phyloP scores from a whole-genome alignment of 2,113 vertebrate genomes.

The Phocoena phocoena region DNA sequence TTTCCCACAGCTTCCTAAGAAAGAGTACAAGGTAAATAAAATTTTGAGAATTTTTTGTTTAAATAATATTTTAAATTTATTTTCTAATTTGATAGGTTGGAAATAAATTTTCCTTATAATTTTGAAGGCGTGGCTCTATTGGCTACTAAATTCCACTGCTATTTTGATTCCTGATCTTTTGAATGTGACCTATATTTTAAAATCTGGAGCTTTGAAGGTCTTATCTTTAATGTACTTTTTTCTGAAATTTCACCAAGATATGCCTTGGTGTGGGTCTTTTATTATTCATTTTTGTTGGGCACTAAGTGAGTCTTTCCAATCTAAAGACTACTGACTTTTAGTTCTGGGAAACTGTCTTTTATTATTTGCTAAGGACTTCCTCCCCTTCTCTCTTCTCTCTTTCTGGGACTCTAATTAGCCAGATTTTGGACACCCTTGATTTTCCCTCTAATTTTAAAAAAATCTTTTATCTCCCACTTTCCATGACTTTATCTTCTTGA shows the following conservation, averaged over 20 bases:
- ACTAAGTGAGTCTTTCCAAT: background rate
- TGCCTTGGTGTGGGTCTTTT: background rate
- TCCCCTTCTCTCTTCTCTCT: background rate
- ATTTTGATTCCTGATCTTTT: background rate
- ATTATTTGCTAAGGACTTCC: conserved; percentile 4
- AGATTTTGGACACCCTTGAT: background rate
- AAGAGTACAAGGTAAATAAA: background rate
- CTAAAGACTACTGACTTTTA: background rate
- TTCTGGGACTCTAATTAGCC: background rate
- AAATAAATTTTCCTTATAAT: background rate
- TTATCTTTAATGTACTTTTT: background rate
- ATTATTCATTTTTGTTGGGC: background rate
- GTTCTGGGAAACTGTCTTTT: background rate
- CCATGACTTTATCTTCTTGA: background rate
- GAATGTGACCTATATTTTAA: conserved; percentile 17
- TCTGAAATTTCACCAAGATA: background rate
- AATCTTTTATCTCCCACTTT: background rate
- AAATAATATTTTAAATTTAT: conserved; percentile 5
- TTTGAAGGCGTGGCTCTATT: conserved; percentile 17
- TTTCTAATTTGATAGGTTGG: background rate
- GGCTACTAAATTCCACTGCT: background rate
- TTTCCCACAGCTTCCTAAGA: background rate
- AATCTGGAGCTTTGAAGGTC: background rate
- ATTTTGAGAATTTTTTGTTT: conserved; percentile 22
- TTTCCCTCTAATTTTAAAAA: background rate